phyloP scores from a whole-genome alignment of 1,140 invertebrate species.

The Neelides sp. region DNA sequence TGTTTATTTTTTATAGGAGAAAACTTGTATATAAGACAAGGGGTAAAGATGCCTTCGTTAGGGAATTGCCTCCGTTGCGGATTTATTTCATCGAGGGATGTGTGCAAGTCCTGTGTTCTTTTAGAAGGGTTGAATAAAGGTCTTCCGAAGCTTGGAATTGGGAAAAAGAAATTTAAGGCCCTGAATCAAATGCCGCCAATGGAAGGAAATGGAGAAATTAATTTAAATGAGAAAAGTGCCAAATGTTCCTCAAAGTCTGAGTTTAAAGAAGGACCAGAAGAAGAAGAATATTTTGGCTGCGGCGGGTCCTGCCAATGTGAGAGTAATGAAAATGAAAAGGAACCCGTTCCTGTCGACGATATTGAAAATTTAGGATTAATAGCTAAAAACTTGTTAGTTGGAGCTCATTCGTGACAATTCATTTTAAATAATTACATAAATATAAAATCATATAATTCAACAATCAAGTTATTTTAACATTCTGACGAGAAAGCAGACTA shows the following conservation, averaged over 20 bases:
- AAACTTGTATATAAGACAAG: constrained; percentile 65
- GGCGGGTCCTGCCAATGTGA: constrained; percentile 1
- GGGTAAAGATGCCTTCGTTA: constrained; percentile 64
- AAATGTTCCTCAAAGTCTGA: neutral
- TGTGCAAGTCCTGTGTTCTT: constrained; percentile 94
- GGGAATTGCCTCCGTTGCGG: constrained; percentile 74
- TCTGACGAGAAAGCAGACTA: too few species aligned
- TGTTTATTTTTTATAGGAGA: constrained; percentile 53
- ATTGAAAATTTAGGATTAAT: constrained; percentile 20
- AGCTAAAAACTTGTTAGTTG: constrained; percentile 6
- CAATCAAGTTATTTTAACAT: too few species aligned
- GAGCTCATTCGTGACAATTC: too few species aligned
- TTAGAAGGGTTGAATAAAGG: constrained; percentile 91
- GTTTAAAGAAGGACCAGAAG: neutral
- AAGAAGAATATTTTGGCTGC: constrained; percentile 19
- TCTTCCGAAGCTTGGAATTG: constrained; percentile 69
- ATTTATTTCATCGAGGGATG: constrained; percentile 87
- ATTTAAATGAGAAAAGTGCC: neutral
- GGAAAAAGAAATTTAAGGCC: constrained; percentile 44
- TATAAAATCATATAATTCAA: too few species aligned
- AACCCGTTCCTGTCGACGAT: constrained; percentile 2
- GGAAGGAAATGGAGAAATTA: neutral
- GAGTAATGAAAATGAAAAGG: neutral
- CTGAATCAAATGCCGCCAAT: constrained; percentile 10
- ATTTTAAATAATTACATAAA: too few species aligned